Conservation (phyloP, 2,888 invertebrate genomes). For the Acanthopleura granulata region DNA sequence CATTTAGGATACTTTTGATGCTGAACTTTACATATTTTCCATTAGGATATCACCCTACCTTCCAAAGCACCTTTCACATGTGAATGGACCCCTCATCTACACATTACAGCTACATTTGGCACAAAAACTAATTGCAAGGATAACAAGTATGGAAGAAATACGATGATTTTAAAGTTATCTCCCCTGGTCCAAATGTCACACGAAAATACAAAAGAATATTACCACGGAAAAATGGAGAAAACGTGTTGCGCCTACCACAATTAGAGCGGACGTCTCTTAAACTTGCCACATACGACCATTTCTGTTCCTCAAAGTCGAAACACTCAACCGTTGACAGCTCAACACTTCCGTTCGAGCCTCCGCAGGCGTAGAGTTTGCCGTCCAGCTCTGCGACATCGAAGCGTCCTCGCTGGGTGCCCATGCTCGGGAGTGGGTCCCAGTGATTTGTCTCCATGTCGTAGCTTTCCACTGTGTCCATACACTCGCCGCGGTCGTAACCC, state of each 20-base stretch:
- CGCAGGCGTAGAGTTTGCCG: conserved; percentile 81
- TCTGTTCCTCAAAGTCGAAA: conserved; percentile 71
- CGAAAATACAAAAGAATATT: too few relatives aligned
- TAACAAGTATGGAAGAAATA: too few relatives aligned
- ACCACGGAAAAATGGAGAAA: too few relatives aligned
- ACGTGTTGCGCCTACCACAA: conserved; percentile 71
- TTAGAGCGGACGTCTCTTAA: conserved; percentile 79
- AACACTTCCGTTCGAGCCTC: conserved; percentile 84
- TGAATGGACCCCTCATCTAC: too few relatives aligned
- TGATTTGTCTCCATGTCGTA: conserved; percentile 80
- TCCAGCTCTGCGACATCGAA: conserved; percentile 82
- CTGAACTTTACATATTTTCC: too few relatives aligned
- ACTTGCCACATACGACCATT: conserved; percentile 74
- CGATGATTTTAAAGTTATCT: too few relatives aligned
- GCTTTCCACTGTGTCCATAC: conserved; percentile 81
- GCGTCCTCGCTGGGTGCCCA: conserved; percentile 83
- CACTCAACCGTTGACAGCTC: conserved; percentile 83
- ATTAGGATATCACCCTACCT: too few relatives aligned
- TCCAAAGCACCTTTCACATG: too few relatives aligned
- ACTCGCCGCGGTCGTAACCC: conserved; percentile 88
- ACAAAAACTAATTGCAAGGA: too few relatives aligned
- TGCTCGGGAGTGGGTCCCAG: conserved; percentile 79
- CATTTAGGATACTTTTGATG: too few relatives aligned
- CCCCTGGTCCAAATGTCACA: too few relatives aligned
- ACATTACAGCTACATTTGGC: too few relatives aligned